A percentile compares a stretch with the other conserved stretches of the same genome.
Evolutionary conservation across 2,113 vertebrate species (phyloP).

Genomic region (Marmota flaviventris): DNA sequence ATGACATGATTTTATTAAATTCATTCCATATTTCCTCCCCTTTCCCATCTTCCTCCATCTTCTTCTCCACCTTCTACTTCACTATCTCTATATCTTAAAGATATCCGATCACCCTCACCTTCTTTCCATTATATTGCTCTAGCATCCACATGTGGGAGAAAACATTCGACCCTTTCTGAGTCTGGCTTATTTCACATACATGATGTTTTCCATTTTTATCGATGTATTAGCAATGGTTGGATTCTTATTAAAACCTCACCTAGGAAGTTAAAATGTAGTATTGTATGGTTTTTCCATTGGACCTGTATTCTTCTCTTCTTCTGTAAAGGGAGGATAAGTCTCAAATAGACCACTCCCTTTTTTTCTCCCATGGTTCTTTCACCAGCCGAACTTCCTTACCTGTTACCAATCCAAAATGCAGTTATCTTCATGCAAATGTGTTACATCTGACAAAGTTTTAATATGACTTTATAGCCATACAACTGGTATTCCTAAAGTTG

Average conservation of each 20-base stretch:
- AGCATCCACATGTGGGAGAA: too few relatives aligned
- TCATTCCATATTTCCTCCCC: too few relatives aligned
- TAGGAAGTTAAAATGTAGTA: neutral
- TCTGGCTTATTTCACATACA: too few relatives aligned
- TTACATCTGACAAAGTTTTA: neutral
- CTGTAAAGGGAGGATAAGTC: neutral
- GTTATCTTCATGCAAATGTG: constrained; percentile 18
- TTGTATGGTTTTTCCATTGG: neutral
- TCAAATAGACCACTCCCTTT: neutral
- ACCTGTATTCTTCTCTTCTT: neutral
- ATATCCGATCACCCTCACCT: too few relatives aligned
- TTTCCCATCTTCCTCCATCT: too few relatives aligned
- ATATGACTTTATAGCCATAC: neutral
- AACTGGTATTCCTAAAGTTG: constrained; percentile 10
- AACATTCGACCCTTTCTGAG: too few relatives aligned
- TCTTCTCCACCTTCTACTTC: too few relatives aligned
- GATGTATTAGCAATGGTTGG: neutral
- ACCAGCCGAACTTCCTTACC: neutral
- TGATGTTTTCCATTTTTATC: too few relatives aligned
- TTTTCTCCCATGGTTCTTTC: neutral
- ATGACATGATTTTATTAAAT: too few relatives aligned
- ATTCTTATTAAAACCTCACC: neutral
- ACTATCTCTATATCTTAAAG: too few relatives aligned
- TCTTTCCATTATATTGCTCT: too few relatives aligned
- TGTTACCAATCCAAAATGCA: neutral